phyloP scores from a whole-genome alignment of 2,113 vertebrate species.

The Tonatia bakeri region DNA sequence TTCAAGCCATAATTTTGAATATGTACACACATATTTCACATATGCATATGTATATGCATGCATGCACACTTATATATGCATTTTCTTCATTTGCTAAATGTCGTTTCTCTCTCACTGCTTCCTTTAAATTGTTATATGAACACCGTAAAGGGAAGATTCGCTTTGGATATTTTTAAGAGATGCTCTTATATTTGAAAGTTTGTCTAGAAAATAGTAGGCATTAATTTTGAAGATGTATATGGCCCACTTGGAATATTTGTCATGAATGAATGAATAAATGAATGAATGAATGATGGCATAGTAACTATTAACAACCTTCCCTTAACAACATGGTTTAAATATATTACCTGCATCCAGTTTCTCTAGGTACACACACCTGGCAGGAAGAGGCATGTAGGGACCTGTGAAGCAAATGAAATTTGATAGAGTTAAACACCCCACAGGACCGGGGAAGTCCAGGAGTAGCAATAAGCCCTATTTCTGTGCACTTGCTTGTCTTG shows the following conservation, averaged over 20 bases:
- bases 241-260: neutral
- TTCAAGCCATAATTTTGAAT: slow-evolving; percentile 67
- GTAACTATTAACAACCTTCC: neutral
- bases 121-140: slow-evolving; percentile 57
- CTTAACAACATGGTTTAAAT: neutral
- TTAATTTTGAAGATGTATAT: slow-evolving; percentile 27
- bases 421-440: neutral
- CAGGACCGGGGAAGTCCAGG: neutral
- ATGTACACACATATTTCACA: slow-evolving; percentile 63
- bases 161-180: slow-evolving; percentile 55
- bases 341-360: neutral
- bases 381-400: neutral
- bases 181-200: slow-evolving; percentile 8
- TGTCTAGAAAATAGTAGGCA: slow-evolving; percentile 45
- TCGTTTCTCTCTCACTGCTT: slow-evolving; percentile 62
- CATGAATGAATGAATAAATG: neutral
- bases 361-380: neutral
- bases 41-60: slow-evolving; percentile 67
- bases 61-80: slow-evolving; percentile 55
- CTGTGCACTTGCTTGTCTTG: neutral
- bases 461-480: neutral
- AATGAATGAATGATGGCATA: neutral
- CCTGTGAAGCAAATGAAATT: neutral
- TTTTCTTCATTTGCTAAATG: slow-evolving; percentile 55
- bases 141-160: slow-evolving; percentile 47